Conservation (phyloP, 2,113 vertebrate genomes). For the Naja naja region DNA sequence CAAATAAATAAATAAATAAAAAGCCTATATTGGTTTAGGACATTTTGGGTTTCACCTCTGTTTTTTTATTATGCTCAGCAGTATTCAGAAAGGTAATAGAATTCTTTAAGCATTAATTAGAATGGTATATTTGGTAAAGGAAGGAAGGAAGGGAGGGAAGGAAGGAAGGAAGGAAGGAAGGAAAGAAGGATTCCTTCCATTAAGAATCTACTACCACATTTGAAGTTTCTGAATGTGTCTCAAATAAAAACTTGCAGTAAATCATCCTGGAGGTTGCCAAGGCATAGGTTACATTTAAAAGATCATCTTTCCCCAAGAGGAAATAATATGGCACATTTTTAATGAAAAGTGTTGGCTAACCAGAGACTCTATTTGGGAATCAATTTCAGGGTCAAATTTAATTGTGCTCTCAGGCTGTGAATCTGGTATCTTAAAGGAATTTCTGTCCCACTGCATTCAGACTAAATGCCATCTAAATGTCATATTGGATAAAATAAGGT, state of each 20-base stretch:
- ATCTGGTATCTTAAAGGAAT: background rate
- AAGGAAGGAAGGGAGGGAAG: background rate
- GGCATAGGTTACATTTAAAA: background rate
- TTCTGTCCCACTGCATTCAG: background rate
- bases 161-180: no score
- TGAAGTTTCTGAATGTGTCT: background rate
- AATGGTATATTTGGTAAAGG: background rate
- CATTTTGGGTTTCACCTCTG: background rate
- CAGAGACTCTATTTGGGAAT: background rate
- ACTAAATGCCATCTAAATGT: background rate
- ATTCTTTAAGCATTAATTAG: background rate
- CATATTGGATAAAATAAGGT: background rate
- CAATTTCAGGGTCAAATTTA: background rate
- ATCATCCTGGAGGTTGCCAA: background rate
- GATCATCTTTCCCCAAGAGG: background rate
- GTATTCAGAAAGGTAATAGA: background rate
- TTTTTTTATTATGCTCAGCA: background rate
- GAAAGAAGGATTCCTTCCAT: background rate
- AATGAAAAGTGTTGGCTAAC: background rate
- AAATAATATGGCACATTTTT: background rate
- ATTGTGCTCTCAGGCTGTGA: background rate
- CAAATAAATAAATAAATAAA: no score
- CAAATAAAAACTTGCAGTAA: background rate
- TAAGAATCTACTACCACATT: background rate
- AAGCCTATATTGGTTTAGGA: background rate